Evolutionary conservation across 1,140 invertebrate genomes (phyloP).

Genomic region (Sitodiplosis mosellana): DNA sequence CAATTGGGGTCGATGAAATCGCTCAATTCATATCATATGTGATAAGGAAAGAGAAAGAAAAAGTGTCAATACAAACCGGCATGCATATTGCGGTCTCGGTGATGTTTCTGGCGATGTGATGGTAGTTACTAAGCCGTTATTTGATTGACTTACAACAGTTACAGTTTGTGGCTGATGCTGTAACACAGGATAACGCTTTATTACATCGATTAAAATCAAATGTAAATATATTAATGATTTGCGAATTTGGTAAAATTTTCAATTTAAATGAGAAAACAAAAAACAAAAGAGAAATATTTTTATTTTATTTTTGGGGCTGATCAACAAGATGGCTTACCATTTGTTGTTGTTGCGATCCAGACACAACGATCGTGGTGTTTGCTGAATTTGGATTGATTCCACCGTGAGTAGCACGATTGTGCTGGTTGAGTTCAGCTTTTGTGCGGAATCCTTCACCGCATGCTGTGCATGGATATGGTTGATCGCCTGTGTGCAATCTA

Average conservation of each 20-base stretch:
- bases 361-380: conserved; percentile 21
- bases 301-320: too few species aligned
- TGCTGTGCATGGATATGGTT: conserved; percentile 44
- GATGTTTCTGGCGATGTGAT: conserved; percentile 9
- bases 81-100: conserved; percentile 22
- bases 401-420: conserved; percentile 39
- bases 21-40: too few species aligned
- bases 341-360: conserved; percentile 14
- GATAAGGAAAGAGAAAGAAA: background rate
- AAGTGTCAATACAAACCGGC: conserved; percentile 17
- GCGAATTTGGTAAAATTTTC: too few species aligned
- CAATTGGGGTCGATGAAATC: too few species aligned
- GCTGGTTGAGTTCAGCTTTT: conserved; percentile 45
- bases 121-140: background rate
- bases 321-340: background rate
- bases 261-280: too few species aligned
- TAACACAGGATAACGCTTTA: too few species aligned
- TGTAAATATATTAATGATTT: too few species aligned
- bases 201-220: too few species aligned
- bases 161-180: conserved; percentile 19
- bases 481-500: conserved; percentile 37
- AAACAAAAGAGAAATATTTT: too few species aligned
- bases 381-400: conserved; percentile 26
- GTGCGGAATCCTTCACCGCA: conserved; percentile 58
- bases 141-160: conserved; percentile 11